Conservation (phyloP, 2,113 vertebrate species). For the Ginglymostoma cirratum region DNA sequence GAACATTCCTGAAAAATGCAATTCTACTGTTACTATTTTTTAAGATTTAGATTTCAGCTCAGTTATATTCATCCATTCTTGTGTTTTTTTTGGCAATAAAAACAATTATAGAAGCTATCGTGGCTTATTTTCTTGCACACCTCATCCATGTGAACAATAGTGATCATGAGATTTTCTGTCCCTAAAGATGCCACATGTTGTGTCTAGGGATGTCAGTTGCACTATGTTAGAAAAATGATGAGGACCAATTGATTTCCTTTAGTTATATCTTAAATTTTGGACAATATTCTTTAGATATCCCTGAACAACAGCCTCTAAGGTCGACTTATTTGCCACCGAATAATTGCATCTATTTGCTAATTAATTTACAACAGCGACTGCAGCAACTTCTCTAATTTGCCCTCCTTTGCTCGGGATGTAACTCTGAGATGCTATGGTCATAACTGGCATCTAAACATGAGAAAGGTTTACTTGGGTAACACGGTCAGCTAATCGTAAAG, state of each 20-base stretch:
- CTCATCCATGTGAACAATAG: neutral
- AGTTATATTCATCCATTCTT: neutral
- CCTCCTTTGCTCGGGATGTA: neutral
- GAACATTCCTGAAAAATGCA: neutral
- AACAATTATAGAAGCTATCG: neutral
- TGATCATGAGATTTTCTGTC: neutral
- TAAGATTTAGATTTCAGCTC: neutral
- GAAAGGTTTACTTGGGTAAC: neutral
- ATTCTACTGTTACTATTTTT: neutral
- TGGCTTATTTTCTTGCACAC: neutral
- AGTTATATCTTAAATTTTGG: neutral
- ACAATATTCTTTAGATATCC: neutral
- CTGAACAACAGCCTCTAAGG: neutral
- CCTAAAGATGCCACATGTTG: neutral
- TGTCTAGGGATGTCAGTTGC: neutral
- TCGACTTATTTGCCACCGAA: neutral
- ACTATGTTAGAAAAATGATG: neutral
- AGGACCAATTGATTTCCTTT: neutral
- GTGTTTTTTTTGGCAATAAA: neutral
- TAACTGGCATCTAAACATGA: neutral
- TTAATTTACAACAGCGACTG: neutral
- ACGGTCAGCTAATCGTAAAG: neutral
- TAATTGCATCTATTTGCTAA: neutral
- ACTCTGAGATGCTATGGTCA: neutral
- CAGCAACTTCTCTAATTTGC: neutral